Conservation (phyloP, 2,888 invertebrate species). For the Tortrix viridana region DNA sequence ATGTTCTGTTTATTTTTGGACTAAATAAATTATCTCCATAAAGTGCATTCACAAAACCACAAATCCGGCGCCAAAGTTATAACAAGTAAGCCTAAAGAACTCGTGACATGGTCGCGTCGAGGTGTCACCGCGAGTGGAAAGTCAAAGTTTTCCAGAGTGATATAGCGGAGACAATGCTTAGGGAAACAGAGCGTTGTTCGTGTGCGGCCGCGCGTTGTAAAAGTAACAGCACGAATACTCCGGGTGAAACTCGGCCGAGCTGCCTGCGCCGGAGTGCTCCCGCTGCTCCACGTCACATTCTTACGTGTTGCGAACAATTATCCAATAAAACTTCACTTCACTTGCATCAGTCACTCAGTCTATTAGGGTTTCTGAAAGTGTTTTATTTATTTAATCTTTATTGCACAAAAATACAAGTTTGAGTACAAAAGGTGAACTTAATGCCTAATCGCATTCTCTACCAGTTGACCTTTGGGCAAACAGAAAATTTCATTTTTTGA, state of each 20-base stretch:
- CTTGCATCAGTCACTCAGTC: constrained; percentile 33
- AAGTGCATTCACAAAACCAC: too few species aligned
- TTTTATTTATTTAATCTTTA: too few species aligned
- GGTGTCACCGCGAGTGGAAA: constrained; percentile 64
- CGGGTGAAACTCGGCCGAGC: constrained; percentile 80
- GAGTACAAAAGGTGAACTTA: too few species aligned
- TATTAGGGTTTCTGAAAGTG: neutral
- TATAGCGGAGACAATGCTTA: constrained; percentile 73
- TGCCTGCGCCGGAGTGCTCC: constrained; percentile 64
- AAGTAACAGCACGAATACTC: constrained; percentile 83
- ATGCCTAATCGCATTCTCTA: too few species aligned
- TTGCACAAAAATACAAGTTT: too few species aligned
- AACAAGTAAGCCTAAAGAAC: neutral
- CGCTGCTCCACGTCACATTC: constrained; percentile 68
- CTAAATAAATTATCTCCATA: too few species aligned
- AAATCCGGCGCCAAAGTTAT: too few species aligned
- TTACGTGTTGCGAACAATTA: constrained; percentile 62
- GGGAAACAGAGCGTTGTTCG: constrained; percentile 82
- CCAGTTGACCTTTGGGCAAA: too few species aligned
- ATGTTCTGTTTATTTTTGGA: too few species aligned
- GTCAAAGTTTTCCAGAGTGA: constrained; percentile 72
- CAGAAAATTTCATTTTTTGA: too few species aligned
- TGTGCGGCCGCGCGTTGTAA: constrained; percentile 82
- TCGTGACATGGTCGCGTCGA: neutral
- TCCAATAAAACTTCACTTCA: constrained; percentile 47